These are phyloP conservation scores for Drosophila ohnishii DNA, from an alignment of 1,140 invertebrate genomes.

Conservation along the genomic window DNA sequence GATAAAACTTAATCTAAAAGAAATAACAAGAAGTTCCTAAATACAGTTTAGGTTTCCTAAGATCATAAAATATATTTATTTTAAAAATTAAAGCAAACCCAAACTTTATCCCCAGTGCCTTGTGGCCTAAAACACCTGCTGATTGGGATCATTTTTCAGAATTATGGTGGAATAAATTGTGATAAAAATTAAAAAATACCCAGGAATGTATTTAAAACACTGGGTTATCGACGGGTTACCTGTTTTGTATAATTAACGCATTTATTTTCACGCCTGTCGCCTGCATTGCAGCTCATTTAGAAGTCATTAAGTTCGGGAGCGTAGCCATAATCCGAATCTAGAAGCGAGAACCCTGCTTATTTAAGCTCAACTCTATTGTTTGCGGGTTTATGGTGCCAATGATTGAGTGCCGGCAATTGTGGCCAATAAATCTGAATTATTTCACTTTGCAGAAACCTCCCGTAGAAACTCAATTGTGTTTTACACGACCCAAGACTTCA, in stretches of 20 bases:
- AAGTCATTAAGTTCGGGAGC: constrained; percentile 38
- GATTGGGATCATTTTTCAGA: constrained; percentile 29
- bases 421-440: constrained; percentile 39
- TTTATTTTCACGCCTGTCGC: constrained; percentile 52
- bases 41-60: no score
- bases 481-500: not conserved
- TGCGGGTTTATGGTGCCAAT: constrained; percentile 20
- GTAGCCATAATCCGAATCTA: constrained; percentile 9
- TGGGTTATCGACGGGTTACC: constrained; percentile 9
- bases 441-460: not conserved
- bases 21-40: no score
- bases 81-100: no score
- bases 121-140: not conserved
- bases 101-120: constrained; percentile 5
- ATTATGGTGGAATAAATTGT: constrained; percentile 14
- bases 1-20: no score
- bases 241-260: constrained; percentile 50
- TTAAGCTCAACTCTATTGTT: constrained; percentile 27
- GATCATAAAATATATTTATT: no score
- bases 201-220: not conserved
- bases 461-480: constrained; percentile 3
- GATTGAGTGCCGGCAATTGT: constrained; percentile 57
- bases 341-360: constrained; percentile 8
- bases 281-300: constrained; percentile 37
- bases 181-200: constrained; percentile 1